Conservation (phyloP, 2,113 vertebrate genomes). For the Coryphaenoides rupestris region DNA sequence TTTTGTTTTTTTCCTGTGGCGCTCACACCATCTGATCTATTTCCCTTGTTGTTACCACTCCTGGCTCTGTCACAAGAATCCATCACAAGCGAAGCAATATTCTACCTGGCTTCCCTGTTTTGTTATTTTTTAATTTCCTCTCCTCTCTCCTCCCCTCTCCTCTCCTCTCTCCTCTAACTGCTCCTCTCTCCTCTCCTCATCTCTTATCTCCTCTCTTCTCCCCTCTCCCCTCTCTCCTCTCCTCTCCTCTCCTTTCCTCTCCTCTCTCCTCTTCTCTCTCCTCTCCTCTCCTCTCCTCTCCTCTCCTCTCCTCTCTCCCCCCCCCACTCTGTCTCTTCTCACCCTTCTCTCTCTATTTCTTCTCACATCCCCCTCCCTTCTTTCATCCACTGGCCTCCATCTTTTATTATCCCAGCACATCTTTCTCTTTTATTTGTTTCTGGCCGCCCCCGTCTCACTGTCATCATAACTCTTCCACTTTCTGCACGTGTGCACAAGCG, state of each 20-base stretch:
- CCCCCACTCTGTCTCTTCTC: background rate
- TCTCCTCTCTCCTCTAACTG: background rate
- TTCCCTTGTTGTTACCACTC: no score
- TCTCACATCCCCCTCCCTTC: no score
- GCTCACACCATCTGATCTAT: no score
- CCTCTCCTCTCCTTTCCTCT: background rate
- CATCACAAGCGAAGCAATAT: no score
- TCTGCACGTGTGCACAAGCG: background rate
- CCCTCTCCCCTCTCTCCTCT: constrained; percentile 15
- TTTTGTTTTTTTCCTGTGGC: background rate
- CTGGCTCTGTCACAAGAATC: no score
- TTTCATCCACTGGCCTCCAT: background rate
- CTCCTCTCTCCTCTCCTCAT: constrained; percentile 1
- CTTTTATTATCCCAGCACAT: background rate
- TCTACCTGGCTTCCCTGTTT: no score
- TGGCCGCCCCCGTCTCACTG: background rate
- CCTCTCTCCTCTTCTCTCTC: no score
- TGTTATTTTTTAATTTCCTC: background rate
- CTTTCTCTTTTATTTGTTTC: constrained; percentile 5
- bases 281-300: background rate
- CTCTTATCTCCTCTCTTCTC: background rate
- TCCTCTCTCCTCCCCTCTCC: no score
- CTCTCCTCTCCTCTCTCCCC: background rate
- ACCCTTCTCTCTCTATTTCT: background rate
- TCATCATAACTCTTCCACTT: no score